Percentiles rank a stretch among this genome's conserved stretches.
phyloP scores from a whole-genome alignment of 2,888 invertebrate genomes.

The Julus scandinavius region DNA sequence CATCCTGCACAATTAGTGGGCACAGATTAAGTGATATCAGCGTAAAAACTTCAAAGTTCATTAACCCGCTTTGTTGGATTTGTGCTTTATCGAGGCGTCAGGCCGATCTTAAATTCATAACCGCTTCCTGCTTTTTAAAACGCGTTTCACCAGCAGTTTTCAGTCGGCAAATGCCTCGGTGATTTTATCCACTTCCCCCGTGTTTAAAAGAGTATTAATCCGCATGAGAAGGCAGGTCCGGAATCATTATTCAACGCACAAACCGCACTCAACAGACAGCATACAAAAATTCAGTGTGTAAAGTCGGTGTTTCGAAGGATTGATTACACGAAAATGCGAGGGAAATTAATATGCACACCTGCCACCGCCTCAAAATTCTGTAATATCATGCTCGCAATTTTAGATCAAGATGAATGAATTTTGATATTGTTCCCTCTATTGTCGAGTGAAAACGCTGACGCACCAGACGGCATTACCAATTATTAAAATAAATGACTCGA shows the following conservation, averaged over 20 bases:
- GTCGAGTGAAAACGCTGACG: constrained; percentile 13
- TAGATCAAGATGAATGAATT: constrained; percentile 39
- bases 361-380: constrained; percentile 17
- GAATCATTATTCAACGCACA: constrained; percentile 39
- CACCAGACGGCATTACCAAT: constrained; percentile 23
- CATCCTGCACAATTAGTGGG: not conserved
- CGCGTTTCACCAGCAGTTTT: not conserved
- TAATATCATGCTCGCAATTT: constrained; percentile 20
- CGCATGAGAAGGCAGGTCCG: constrained; percentile 5
- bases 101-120: not conserved
- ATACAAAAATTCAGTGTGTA: constrained; percentile 20
- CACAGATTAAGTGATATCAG: not conserved
- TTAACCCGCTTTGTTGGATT: not conserved
- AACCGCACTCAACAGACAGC: constrained; percentile 30
- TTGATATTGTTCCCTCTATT: not conserved
- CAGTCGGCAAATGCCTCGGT: not conserved
- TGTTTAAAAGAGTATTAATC: constrained; percentile 42
- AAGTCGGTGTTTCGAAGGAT: not conserved
- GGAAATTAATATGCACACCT: constrained; percentile 20
- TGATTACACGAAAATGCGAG: constrained; percentile 13
- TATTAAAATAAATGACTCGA: constrained; percentile 42
- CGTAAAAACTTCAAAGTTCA: not conserved
- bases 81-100: not conserved
- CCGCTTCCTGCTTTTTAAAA: not conserved
- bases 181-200: not conserved